Conservation (phyloP, 2,888 invertebrate genomes). For the Cryptus armator region DNA sequence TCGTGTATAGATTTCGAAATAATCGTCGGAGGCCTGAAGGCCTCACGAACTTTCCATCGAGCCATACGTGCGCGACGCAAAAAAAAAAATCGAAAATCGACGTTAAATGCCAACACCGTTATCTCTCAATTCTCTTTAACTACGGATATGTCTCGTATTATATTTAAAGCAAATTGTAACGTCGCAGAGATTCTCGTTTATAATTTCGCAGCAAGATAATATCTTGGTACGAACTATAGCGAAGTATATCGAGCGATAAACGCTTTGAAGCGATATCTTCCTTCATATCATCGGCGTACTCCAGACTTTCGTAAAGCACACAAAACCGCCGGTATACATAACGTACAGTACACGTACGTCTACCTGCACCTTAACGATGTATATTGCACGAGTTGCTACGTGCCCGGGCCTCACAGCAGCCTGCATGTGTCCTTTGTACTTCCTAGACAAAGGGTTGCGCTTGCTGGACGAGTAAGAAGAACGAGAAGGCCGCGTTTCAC, state of each 20-base stretch:
- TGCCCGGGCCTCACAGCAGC: conserved; percentile 26
- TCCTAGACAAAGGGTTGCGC: conserved; percentile 59
- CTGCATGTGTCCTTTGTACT: conserved; percentile 62
- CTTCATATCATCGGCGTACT: neutral
- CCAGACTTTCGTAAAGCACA: conserved; percentile 4
- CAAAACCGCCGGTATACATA: neutral
- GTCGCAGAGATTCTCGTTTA: neutral
- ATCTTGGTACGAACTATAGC: neutral
- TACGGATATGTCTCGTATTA: neutral
- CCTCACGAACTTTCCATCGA: conserved; percentile 45
- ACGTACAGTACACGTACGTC: neutral
- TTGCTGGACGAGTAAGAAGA: conserved; percentile 47
- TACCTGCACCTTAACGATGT: conserved; percentile 15
- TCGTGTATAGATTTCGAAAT: conserved; percentile 34
- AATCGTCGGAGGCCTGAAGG: conserved; percentile 16
- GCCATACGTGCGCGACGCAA: conserved; percentile 4
- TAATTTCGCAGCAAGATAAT: neutral
- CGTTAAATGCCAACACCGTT: conserved; percentile 40
- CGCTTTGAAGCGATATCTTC: conserved; percentile 17
- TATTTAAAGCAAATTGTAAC: neutral
- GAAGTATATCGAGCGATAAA: neutral
- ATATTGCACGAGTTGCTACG: conserved; percentile 51
- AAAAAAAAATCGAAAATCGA: conserved; percentile 18
- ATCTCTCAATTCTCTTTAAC: neutral
- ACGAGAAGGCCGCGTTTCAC: conserved; percentile 50